Conservation (phyloP, 2,113 vertebrate genomes). For the Rhea pennata region DNA sequence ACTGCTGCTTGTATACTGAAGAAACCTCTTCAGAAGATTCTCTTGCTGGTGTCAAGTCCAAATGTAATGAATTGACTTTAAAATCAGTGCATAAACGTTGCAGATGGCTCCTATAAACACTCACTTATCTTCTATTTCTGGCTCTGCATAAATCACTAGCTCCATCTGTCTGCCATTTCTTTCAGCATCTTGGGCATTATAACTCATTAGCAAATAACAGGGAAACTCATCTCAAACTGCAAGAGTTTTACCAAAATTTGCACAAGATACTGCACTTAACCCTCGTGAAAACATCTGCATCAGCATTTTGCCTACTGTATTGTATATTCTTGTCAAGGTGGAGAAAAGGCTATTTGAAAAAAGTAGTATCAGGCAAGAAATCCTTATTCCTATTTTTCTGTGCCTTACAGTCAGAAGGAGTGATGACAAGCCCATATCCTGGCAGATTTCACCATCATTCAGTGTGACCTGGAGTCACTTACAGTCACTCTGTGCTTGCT, state of each 20-base stretch:
- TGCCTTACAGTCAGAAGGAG: not conserved
- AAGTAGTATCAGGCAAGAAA: not conserved
- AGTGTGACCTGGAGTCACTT: not conserved
- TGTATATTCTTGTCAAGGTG: not conserved
- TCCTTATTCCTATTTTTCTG: not conserved
- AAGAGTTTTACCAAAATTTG: not conserved
- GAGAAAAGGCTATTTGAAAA: not conserved
- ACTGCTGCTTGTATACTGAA: fast-evolving
- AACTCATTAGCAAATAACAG: not conserved
- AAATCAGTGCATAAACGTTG: not conserved
- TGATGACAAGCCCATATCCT: not conserved
- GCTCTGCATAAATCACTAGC: conserved; percentile 31
- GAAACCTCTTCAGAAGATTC: not conserved
- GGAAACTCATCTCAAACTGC: not conserved
- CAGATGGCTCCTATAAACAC: not conserved
- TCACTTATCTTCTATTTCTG: not conserved
- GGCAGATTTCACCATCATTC: not conserved
- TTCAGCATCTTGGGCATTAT: not conserved
- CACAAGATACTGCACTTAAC: not conserved
- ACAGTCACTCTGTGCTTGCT: not conserved
- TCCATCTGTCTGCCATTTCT: conserved; percentile 49
- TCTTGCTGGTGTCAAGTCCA: not conserved
- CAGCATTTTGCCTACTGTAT: not conserved
- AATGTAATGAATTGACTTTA: not conserved
- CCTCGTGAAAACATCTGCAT: not conserved